Conservation (phyloP, 2,888 invertebrate genomes). For the Euplagia quadripunctaria region DNA sequence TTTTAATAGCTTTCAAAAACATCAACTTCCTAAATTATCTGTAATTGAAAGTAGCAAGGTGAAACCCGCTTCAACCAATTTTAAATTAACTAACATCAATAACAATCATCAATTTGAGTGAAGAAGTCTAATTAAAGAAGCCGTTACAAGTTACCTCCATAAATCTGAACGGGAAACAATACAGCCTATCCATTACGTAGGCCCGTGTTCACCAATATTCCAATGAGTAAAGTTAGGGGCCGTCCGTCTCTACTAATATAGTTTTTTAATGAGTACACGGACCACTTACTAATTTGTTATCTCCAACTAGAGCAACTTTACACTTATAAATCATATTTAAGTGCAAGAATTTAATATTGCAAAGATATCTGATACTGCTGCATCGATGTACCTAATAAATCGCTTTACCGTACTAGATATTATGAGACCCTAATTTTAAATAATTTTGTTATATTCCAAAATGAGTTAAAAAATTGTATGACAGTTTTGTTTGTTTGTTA, state of each 20-base stretch:
- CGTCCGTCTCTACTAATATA: slow-evolving; percentile 74
- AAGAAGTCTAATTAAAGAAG: slow-evolving; percentile 87
- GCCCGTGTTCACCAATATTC: slow-evolving; percentile 81
- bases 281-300: slow-evolving; percentile 75
- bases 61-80: slow-evolving; percentile 69
- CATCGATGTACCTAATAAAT: slow-evolving; percentile 45
- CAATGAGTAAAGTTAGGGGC: slow-evolving; percentile 79
- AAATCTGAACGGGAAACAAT: slow-evolving; percentile 85
- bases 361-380: slow-evolving; percentile 48
- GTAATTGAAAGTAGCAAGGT: slow-evolving; percentile 62
- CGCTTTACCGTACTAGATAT: slow-evolving; percentile 25
- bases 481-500: slow-evolving; percentile 26
- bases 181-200: slow-evolving; percentile 82
- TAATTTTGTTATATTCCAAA: slow-evolving; percentile 28
- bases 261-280: slow-evolving; percentile 79
- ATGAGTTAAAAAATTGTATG: slow-evolving; percentile 22
- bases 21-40: slow-evolving; percentile 62
- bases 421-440: slow-evolving; percentile 26
- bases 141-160: slow-evolving; percentile 87
- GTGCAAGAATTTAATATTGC: slow-evolving; percentile 56
- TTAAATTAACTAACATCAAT: slow-evolving; percentile 81
- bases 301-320: slow-evolving; percentile 60
- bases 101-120: slow-evolving; percentile 85
- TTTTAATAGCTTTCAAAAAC: slow-evolving; percentile 48
- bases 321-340: slow-evolving; percentile 69